phyloP scores from a whole-genome alignment of 2,113 vertebrate species.

The human (Homo sapiens) region DNA sequence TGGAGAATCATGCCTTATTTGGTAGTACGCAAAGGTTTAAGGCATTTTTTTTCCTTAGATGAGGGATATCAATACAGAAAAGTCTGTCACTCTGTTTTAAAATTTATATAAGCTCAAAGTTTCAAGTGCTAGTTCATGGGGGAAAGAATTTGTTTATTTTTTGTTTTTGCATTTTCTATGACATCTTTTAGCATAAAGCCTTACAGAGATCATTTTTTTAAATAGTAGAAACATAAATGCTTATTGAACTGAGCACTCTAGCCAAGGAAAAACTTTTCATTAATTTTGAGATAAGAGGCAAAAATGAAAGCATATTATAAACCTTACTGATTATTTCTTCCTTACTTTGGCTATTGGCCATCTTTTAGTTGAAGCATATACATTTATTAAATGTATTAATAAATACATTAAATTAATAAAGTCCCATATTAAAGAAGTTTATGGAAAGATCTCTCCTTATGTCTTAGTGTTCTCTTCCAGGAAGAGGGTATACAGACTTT shows the following conservation, averaged over 20 bases:
- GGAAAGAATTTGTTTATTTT: not conserved
- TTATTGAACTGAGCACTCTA: not conserved
- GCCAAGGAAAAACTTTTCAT: not conserved
- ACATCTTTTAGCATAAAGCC: not conserved
- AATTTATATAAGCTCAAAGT: conserved; percentile 7
- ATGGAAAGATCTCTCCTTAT: not conserved
- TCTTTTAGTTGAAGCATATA: not conserved
- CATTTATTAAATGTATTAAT: not conserved
- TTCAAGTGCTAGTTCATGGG: not conserved
- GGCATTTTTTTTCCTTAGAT: not conserved
- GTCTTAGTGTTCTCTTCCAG: not conserved
- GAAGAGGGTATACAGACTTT: not conserved
- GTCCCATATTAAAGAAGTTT: not conserved
- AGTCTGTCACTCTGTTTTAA: not conserved
- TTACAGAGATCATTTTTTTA: not conserved
- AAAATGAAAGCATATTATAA: not conserved
- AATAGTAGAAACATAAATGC: not conserved
- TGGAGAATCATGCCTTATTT: not conserved
- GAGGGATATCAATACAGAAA: not conserved
- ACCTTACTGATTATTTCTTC: conserved; percentile 13
- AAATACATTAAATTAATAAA: not conserved
- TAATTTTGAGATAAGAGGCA: not conserved
- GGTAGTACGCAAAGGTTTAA: not conserved
- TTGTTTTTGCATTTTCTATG: not conserved
- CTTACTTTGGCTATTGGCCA: not conserved